Conservation (phyloP, 2,888 invertebrate genomes). For the Agrypnus murinus region DNA sequence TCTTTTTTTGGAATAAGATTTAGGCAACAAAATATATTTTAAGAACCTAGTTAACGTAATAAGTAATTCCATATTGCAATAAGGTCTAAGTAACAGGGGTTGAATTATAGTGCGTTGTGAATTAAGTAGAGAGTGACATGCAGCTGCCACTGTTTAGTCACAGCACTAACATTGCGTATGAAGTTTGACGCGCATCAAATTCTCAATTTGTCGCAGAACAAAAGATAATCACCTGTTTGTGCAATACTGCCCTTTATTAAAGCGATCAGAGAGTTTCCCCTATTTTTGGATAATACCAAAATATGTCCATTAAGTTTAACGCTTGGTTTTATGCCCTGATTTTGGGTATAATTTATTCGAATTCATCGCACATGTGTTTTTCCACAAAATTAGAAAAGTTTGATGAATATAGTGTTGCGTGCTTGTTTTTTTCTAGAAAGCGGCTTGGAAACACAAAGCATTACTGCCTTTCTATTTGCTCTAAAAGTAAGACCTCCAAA, state of each 20-base stretch:
- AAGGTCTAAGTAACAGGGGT: slow-evolving; percentile 6
- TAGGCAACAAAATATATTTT: too few relatives aligned
- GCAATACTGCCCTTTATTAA: slow-evolving; percentile 60
- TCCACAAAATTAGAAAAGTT: background rate
- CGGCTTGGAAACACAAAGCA: too few relatives aligned
- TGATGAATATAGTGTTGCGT: too few relatives aligned
- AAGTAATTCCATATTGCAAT: too few relatives aligned
- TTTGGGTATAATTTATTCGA: slow-evolving; percentile 17
- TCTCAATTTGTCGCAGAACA: slow-evolving; percentile 67
- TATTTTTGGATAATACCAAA: slow-evolving; percentile 44
- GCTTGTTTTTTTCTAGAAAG: too few relatives aligned
- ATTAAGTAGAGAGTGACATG: slow-evolving; percentile 48
- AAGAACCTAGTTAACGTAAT: too few relatives aligned
- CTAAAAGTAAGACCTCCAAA: too few relatives aligned
- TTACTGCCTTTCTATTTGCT: too few relatives aligned
- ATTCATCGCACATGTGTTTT: background rate
- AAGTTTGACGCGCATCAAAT: slow-evolving; percentile 67
- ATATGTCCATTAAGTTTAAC: slow-evolving; percentile 57
- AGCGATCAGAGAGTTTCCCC: slow-evolving; percentile 54
- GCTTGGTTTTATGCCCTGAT: slow-evolving; percentile 60
- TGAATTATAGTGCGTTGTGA: slow-evolving; percentile 7
- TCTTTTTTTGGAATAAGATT: too few relatives aligned
- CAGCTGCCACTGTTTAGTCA: slow-evolving; percentile 68
- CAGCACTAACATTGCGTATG: slow-evolving; percentile 63
- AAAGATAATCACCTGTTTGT: slow-evolving; percentile 68